phyloP scores from a whole-genome alignment of 2,797 vertebrate genomes.

The Arctocebus calabarensis region DNA sequence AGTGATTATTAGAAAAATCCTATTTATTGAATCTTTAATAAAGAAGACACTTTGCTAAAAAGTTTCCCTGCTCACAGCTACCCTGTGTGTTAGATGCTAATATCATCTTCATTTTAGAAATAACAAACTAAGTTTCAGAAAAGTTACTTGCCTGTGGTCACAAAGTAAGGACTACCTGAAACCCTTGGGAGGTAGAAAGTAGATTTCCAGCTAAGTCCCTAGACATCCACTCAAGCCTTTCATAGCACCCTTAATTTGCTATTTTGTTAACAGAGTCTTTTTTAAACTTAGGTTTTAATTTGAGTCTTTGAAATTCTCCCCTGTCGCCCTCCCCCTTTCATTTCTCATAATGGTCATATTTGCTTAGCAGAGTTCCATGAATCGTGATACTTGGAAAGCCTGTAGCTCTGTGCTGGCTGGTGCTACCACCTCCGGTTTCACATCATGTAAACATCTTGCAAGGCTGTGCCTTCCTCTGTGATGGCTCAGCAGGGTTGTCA shows the following conservation, averaged over 20 bases:
- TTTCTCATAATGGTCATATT: background rate
- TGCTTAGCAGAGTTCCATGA: background rate
- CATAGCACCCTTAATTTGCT: background rate
- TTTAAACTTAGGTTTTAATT: conserved; percentile 2
- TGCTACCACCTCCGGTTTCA: background rate
- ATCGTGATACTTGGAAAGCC: background rate
- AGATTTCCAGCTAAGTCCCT: background rate
- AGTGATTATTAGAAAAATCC: background rate
- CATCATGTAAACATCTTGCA: background rate
- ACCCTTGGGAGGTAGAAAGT: background rate
- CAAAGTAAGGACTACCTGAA: background rate
- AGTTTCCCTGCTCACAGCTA: background rate
- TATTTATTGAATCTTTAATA: background rate
- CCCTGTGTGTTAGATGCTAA: background rate
- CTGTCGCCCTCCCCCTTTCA: rapidly evolving
- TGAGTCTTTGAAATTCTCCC: background rate
- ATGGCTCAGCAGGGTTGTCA: background rate
- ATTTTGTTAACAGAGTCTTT: background rate
- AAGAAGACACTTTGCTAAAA: background rate
- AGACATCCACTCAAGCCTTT: background rate
- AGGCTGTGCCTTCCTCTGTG: background rate
- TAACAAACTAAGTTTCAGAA: background rate
- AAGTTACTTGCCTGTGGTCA: background rate
- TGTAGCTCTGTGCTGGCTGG: background rate
- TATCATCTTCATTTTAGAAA: background rate